Conservation (phyloP, 92 coral and sea anemone genomes). For the Siderastrea radians region DNA sequence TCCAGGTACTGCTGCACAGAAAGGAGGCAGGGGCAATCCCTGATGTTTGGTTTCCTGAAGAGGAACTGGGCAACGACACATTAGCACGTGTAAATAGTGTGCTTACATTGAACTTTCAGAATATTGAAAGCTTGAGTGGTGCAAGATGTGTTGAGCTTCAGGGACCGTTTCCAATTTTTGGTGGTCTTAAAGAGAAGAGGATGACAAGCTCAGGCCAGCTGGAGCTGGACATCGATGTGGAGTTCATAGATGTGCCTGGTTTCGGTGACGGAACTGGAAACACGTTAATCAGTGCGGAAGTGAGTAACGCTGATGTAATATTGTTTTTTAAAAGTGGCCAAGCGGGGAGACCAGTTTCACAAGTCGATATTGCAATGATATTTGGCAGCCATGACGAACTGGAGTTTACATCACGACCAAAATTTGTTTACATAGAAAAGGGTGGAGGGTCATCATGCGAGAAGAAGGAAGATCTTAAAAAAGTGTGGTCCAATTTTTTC, state of each 20-base stretch:
- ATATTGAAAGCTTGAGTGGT: not conserved
- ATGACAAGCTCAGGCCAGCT: slow-evolving; percentile 1
- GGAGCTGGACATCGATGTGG: slow-evolving; percentile 46
- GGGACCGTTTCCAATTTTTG: slow-evolving; percentile 45
- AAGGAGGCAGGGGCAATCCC: not conserved
- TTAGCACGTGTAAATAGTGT: not conserved
- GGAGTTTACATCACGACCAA: slow-evolving; percentile 4
- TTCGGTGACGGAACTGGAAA: slow-evolving; percentile 35
- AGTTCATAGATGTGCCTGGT: slow-evolving; percentile 63
- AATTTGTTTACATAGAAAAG: not conserved
- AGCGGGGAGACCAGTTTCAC: slow-evolving; percentile 46
- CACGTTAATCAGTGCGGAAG: slow-evolving; percentile 14
- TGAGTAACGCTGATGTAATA: slow-evolving; percentile 38
- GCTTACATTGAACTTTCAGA: not conserved
- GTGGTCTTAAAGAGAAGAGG: not conserved
- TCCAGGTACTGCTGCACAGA: slow-evolving; percentile 28
- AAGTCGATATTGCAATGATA: slow-evolving; percentile 24
- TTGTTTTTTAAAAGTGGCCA: slow-evolving; percentile 42
- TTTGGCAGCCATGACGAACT: slow-evolving; percentile 33
- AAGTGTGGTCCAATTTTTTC: not conserved
- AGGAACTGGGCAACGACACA: not conserved
- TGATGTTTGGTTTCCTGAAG: slow-evolving; percentile 5
- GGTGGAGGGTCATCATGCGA: not conserved
- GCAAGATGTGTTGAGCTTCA: slow-evolving; percentile 38
- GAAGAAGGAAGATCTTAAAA: not conserved